Evolutionary conservation across 1,140 invertebrate species (phyloP), one percentile per base, ranked within the genome.

Genomic region (Andricus grossulariae): DNA sequence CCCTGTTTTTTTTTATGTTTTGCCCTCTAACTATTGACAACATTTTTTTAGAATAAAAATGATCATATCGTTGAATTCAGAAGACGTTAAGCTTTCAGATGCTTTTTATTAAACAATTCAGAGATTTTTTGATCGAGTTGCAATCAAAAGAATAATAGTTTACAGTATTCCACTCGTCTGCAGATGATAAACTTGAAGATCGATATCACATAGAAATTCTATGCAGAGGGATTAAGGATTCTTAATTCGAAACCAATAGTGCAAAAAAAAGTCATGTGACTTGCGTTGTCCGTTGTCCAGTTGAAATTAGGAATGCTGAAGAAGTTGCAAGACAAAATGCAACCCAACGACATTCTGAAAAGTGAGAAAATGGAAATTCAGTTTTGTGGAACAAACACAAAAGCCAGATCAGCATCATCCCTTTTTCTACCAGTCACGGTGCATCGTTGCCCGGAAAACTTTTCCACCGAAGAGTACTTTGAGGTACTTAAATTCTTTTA

Each of bases 381-480:
- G 78, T 96, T 96, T 88, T 94, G 93, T 75, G 92, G 91, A 21
- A 93, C 92, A 76, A 92, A 90, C 4, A 88, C 89, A 0, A 79
- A 86, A 74, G 39, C 80, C 3, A 85, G 83, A 15, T 55, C 82
- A 10, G 92, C 94, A 19, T 93, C 93, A 15, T 88, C 93, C 16
- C 92, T 90, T 57, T 92, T 93, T 70, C 88, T 97, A 51, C 96
- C 96, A 10, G 93, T 97, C 72, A 91, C 95, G 79, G 90, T 96
- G 75, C 94, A 96, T 90, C 93, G 95, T 71, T 96, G 95, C 90
- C 96, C 96, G 1, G 93, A 94, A 15, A 93, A 96, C 84, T 97
- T 97, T 88, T 96, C 95, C 4, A 96, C 95, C 13, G 93, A 96
- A 12, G 93, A 95, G 79, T 97, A 96, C 88, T 97, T 96, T 90